phyloP scores from a whole-genome alignment of 2,797 vertebrate genomes.

The Phalanger gymnotis region DNA sequence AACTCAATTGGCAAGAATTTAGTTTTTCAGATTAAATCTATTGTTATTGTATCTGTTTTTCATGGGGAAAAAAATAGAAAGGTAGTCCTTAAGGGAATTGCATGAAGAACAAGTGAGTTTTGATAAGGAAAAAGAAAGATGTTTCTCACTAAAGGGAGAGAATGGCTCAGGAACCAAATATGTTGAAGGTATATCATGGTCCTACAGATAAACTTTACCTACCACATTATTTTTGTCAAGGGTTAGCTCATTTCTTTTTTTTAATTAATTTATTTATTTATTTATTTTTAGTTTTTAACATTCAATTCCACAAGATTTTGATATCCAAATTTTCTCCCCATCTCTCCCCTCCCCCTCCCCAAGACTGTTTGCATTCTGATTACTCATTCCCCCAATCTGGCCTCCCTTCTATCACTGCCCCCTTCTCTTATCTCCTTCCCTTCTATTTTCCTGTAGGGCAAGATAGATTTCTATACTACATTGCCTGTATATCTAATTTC shows the following conservation, averaged over 20 bases:
- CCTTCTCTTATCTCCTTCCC: too few relatives aligned
- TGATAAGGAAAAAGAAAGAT: neutral
- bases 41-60: neutral
- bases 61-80: neutral
- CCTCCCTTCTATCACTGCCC: too few relatives aligned
- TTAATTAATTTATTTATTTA: too few relatives aligned
- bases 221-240: neutral
- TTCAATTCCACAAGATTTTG: too few relatives aligned
- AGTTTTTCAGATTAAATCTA: neutral
- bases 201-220: neutral
- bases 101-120: neutral
- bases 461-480: too few relatives aligned
- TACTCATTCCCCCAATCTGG: too few relatives aligned
- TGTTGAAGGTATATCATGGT: neutral
- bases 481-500: too few relatives aligned
- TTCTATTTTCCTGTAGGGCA: too few relatives aligned
- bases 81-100: neutral
- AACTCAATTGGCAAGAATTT: neutral
- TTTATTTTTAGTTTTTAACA: too few relatives aligned
- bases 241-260: neutral
- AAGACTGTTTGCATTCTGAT: too few relatives aligned
- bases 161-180: neutral
- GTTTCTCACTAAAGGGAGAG: neutral
- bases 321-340: too few relatives aligned
- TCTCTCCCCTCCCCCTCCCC: too few relatives aligned